Evolutionary conservation across 1,140 invertebrate species (phyloP), one percentile per base, ranked within the genome.

Genomic region (Ips typographus): DNA sequence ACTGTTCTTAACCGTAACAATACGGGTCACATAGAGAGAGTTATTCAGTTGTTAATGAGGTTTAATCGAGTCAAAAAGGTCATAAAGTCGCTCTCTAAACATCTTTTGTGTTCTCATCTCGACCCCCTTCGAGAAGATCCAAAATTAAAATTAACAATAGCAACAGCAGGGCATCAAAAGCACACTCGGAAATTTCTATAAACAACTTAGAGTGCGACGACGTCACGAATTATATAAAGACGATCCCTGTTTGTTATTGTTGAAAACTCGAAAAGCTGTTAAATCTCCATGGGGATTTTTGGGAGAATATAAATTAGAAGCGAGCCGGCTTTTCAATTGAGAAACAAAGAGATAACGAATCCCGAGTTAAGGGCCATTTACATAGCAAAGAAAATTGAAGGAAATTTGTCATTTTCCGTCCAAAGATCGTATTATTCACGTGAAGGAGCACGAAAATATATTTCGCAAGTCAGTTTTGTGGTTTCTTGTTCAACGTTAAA

Each of bases 361-460:
- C 66, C 59, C 47, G 70, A 74, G 70, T 68, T 72, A 73, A 75
- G 58, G 73, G 65, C 71, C 77, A 78, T 78, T 78, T 78, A 77
- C 74, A 74, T 74, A 76, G 76, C 72, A 56, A 62, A 61, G 59
- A 44, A 68, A 62, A 47, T 62, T 52, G 42, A n/a, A 2, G 51
- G 59, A 62, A 68, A 68, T 68, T 68, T 68, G 59, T 68, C 66
- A 67, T 67, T 59, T 67, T 49, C 55, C 44, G 55, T 58, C 37
- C 51, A 44, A 36, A 51, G 43, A 39, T 40, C 47, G 36, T 40
- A 41, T 65, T 65, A 42, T 65, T 63, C 49, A 57, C 22, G 22
- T 22, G 22, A 22, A 22, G 22, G 22, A 22, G 22, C 22, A 22
- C 22, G 22, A 22, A 22, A 22, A 22, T 22, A 22, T 22, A 22